Conservation (phyloP, 2,888 invertebrate genomes). For the Iselma pallidipennis region DNA sequence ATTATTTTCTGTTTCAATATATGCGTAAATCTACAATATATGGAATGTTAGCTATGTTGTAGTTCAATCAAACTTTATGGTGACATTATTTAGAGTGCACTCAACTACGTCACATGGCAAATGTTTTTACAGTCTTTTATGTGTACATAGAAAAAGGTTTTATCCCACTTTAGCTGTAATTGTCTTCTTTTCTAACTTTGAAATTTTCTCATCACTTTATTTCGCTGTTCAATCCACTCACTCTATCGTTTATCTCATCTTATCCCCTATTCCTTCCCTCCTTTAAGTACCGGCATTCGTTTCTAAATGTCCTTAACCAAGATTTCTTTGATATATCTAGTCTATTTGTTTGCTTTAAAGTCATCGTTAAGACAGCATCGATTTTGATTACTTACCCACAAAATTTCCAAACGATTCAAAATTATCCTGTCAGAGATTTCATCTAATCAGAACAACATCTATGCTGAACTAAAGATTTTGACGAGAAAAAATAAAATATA, state of each 20-base stretch:
- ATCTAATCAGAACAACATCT: neutral
- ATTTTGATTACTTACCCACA: slow-evolving; percentile 42
- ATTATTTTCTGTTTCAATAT: neutral
- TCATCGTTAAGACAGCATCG: slow-evolving; percentile 40
- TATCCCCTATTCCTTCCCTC: slow-evolving; percentile 46
- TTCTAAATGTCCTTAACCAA: slow-evolving; percentile 49
- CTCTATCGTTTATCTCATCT: slow-evolving; percentile 52
- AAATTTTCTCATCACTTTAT: slow-evolving; percentile 54
- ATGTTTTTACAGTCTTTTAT: slow-evolving; percentile 32
- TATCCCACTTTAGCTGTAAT: slow-evolving; percentile 46
- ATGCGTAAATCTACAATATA: neutral
- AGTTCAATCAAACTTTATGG: neutral
- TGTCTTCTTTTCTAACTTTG: slow-evolving; percentile 48
- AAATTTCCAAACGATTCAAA: slow-evolving; percentile 3
- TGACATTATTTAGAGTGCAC: slow-evolving; percentile 18
- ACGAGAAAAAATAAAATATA: neutral
- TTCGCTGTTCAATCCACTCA: slow-evolving; percentile 52
- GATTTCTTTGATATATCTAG: slow-evolving; percentile 52
- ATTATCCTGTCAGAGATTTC: neutral
- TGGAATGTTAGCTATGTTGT: neutral
- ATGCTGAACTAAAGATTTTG: neutral
- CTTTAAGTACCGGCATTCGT: slow-evolving; percentile 49
- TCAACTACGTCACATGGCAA: slow-evolving; percentile 25
- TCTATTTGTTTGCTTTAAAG: slow-evolving; percentile 51
- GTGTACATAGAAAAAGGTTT: slow-evolving; percentile 28